Evolutionary conservation across 2,113 vertebrate species (phyloP).

Genomic region (Aptenodytes forsteri): DNA sequence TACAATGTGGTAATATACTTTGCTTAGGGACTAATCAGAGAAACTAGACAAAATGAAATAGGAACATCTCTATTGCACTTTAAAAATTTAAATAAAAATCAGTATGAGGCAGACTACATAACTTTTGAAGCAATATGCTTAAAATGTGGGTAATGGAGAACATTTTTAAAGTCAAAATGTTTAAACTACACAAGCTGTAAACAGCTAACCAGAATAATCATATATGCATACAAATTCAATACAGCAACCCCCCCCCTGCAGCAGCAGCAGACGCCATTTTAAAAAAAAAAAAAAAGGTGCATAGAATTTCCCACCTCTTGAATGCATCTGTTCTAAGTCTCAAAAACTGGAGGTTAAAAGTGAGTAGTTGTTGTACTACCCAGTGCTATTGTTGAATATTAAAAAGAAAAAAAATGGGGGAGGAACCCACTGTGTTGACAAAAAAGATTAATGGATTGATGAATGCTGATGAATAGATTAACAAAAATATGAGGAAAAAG

Average conservation of each 20-base stretch:
- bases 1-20: not conserved
- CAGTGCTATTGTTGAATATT: not conserved
- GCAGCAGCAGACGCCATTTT: not conserved
- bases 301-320: not conserved
- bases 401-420: not conserved
- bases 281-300: not conserved
- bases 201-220: not conserved
- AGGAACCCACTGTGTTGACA: not conserved
- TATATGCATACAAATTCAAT: not conserved
- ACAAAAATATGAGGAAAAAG: not conserved
- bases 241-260: not conserved
- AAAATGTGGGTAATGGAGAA: not conserved
- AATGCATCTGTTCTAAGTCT: not conserved
- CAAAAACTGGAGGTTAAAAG: not conserved
- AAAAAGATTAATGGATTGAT: not conserved
- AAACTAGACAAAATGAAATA: not conserved
- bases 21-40: not conserved
- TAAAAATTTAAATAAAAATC: not conserved
- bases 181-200: not conserved
- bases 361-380: not conserved
- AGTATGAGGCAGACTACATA: not conserved
- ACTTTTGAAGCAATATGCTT: not conserved
- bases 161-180: not conserved
- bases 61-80: not conserved
- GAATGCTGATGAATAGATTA: not conserved